These are phyloP conservation scores for Neosilurus mollespiculum DNA, from an alignment of 2,797 vertebrate species.

Conservation along the genomic window DNA sequence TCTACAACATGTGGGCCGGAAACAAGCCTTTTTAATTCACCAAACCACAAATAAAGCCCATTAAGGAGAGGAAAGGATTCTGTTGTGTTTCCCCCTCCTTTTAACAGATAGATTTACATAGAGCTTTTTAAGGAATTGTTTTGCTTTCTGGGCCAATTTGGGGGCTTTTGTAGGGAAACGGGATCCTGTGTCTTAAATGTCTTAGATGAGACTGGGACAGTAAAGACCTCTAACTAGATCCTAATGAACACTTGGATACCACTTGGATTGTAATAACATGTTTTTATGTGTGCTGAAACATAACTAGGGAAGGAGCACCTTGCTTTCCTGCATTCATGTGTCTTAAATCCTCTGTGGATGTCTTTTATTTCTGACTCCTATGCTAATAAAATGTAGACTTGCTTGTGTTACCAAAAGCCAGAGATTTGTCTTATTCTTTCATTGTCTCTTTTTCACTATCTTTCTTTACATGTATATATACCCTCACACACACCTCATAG, in stretches of 20 bases:
- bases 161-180: conserved; percentile 51
- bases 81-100: conserved; percentile 54
- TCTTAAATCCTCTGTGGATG: conserved; percentile 41
- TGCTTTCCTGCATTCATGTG: conserved; percentile 33
- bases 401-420: conserved; percentile 40
- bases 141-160: conserved; percentile 42
- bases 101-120: conserved; percentile 54
- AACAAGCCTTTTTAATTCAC: conserved; percentile 65
- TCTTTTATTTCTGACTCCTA: conserved; percentile 29
- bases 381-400: conserved; percentile 19
- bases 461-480: conserved; percentile 11
- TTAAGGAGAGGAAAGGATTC: conserved; percentile 61
- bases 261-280: conserved; percentile 47
- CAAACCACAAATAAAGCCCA: conserved; percentile 66
- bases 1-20: conserved; percentile 63
- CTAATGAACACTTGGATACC: conserved; percentile 47
- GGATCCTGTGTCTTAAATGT: conserved; percentile 43
- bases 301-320: conserved; percentile 19
- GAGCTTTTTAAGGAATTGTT: conserved; percentile 26
- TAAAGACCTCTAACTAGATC: conserved; percentile 50
- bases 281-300: conserved; percentile 41
- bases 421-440: conserved; percentile 49
- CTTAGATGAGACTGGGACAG: conserved; percentile 35
- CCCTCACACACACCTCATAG: conserved; percentile 23
- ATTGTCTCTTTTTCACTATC: conserved; percentile 10